A percentile compares a stretch with the other conserved stretches of the same genome.
Conservation (phyloP, 2,888 invertebrate genomes). For the Rhagonycha fulva region DNA sequence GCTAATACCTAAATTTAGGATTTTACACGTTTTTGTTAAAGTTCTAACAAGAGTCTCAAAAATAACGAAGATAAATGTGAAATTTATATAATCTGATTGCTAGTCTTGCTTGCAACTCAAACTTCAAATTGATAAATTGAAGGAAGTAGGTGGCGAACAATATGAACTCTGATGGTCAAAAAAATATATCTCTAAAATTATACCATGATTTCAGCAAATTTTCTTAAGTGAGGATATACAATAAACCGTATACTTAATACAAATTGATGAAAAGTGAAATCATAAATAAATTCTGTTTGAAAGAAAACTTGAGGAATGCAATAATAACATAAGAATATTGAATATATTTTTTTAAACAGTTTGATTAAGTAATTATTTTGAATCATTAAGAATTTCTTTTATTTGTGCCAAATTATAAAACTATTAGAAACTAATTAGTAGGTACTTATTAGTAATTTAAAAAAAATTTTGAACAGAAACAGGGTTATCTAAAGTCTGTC, state of each 20-base stretch:
- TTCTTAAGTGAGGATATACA: neutral
- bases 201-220: neutral
- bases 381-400: too few relatives aligned
- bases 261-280: neutral
- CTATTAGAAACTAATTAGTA: too few relatives aligned
- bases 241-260: neutral
- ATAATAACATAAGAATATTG: too few relatives aligned
- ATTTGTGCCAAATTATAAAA: too few relatives aligned
- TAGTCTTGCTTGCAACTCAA: neutral
- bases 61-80: neutral
- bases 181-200: neutral
- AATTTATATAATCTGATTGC: slow-evolving; percentile 1
- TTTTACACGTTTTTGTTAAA: neutral
- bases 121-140: slow-evolving; percentile 9
- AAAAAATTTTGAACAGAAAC: too few relatives aligned
- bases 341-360: too few relatives aligned
- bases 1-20: neutral
- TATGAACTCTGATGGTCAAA: neutral
- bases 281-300: neutral
- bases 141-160: slow-evolving; percentile 3
- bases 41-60: neutral
- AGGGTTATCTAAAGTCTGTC: too few relatives aligned
- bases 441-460: too few relatives aligned
- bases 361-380: too few relatives aligned
- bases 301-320: neutral